Evolutionary conservation across 2,113 vertebrate species (phyloP).

Genomic region (Scopus umbretta): DNA sequence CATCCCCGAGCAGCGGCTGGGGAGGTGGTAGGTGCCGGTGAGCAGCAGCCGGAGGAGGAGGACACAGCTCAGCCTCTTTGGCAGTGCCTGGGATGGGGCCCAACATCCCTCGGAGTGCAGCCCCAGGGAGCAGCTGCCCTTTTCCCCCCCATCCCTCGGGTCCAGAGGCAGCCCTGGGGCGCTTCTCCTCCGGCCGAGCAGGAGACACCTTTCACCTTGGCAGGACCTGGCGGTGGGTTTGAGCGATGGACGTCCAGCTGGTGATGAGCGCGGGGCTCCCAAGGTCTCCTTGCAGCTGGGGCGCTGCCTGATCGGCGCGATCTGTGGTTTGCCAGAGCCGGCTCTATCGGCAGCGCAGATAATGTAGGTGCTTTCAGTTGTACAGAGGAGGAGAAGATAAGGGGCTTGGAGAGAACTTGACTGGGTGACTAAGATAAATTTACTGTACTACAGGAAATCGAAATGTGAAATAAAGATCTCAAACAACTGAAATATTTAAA

Average conservation of each 20-base stretch:
- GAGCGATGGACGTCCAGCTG: background rate
- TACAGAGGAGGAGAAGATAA: slow-evolving; percentile 68
- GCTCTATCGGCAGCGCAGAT: slow-evolving; percentile 51
- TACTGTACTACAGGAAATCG: slow-evolving; percentile 71
- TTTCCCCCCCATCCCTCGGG: fast-evolving
- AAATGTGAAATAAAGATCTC: slow-evolving; percentile 76
- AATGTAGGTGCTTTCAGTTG: slow-evolving; percentile 53
- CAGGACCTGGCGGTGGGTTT: background rate
- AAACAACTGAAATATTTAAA: slow-evolving; percentile 76
- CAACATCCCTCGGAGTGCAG: background rate
- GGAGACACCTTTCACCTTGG: background rate
- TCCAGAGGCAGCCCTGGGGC: fast-evolving
- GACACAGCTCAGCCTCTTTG: background rate
- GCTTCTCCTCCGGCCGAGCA: background rate
- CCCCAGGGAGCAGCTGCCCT: background rate
- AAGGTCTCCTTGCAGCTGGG: background rate
- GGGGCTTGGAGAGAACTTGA: slow-evolving; percentile 49
- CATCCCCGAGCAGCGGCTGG: fast-evolving
- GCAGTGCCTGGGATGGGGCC: fast-evolving
- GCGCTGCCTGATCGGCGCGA: background rate
- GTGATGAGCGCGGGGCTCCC: background rate
- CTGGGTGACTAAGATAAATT: slow-evolving; percentile 76
- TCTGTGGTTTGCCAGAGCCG: slow-evolving; percentile 11
- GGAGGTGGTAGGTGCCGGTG: fast-evolving
- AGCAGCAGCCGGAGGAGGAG: background rate